Percentiles rank a stretch among this genome's conserved stretches.
Conservation (phyloP, 1,140 invertebrate species). For the Papilio polyxenes region DNA sequence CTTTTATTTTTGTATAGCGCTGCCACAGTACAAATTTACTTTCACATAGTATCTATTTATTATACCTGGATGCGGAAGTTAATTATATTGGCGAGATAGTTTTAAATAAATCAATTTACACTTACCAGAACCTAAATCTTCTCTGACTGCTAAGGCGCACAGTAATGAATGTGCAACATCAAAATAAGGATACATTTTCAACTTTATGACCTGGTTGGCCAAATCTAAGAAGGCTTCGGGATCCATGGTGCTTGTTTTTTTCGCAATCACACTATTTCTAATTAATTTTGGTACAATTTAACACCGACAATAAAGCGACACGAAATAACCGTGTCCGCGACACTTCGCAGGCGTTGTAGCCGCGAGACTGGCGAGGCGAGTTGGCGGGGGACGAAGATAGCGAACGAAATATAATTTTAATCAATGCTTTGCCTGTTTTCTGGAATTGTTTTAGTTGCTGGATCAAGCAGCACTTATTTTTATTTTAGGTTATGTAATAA, state of each 20-base stretch:
- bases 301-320: slow-evolving; percentile 74
- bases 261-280: slow-evolving; percentile 46
- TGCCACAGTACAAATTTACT: slow-evolving; percentile 45
- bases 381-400: slow-evolving; percentile 26
- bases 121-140: slow-evolving; percentile 96
- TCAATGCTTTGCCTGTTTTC: slow-evolving; percentile 43
- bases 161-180: slow-evolving; percentile 97
- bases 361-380: slow-evolving; percentile 67
- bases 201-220: slow-evolving; percentile 98
- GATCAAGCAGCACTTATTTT: background rate
- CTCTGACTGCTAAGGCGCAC: slow-evolving; percentile 94
- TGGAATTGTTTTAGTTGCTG: slow-evolving; percentile 61
- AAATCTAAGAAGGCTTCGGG: slow-evolving; percentile 98
- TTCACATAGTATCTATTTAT: slow-evolving; percentile 34
- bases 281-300: slow-evolving; percentile 66
- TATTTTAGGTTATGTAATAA: background rate
- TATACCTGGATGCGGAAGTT: slow-evolving; percentile 48
- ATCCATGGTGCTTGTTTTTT: slow-evolving; percentile 87
- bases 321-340: slow-evolving; percentile 65
- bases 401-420: background rate
- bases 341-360: slow-evolving; percentile 70
- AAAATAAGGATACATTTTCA: slow-evolving; percentile 99
- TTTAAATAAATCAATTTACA: slow-evolving; percentile 56
- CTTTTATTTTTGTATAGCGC: slow-evolving; percentile 70
- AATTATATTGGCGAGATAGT: slow-evolving; percentile 53